Evolutionary conservation across 2,797 vertebrate species (phyloP), one percentile per base, ranked within the genome.

Genomic region (Champsocephalus esox): DNA sequence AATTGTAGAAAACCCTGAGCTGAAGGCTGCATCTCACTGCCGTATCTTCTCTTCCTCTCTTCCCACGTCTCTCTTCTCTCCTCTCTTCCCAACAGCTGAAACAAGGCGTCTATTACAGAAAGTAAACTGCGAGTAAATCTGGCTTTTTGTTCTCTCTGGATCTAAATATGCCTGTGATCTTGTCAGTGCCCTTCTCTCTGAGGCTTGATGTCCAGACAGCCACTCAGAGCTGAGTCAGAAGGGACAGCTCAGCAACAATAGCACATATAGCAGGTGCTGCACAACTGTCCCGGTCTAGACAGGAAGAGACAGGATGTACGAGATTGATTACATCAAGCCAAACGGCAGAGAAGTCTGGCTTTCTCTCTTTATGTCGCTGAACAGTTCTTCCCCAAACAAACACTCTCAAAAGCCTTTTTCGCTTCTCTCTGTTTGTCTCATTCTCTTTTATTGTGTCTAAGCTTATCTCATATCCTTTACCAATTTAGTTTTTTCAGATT

Each of bases 401-500:
- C 48, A 38, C 32, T 32, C 32, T 21, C 4, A 48, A 54, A 73
- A 58, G 60, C 3, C 61, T 16, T 71, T 52, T 16, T 72, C 52
- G 46, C 61, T 64, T 50, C 45, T 69, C 8, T 72, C 9, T 69
- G 49, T 79, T 88, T 45, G 34, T 77, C 44, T 68, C 45, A 61
- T 49, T 78, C 48, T 46, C 48, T 46, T 62, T 48, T n/a, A 32
- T 56, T 76, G 61, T 54, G 58, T 78, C 34, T 44, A 70, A 81
- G 73, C 58, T 58, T 3, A 52, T 66, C 69, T 52, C 21, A 82
- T 82, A 81, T 77, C 57, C 59, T 77, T 55, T 50, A 73, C 43
- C 41, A 67, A 67, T 78, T 57, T 73, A 77, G 81, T 46, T 38
- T 81, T 79, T 80, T 34, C 45, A 76, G 54, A 81, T 78, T 87